These are phyloP conservation scores for Lapara coniferarum DNA, from an alignment of 2,888 invertebrate species.

Conservation along the genomic window DNA sequence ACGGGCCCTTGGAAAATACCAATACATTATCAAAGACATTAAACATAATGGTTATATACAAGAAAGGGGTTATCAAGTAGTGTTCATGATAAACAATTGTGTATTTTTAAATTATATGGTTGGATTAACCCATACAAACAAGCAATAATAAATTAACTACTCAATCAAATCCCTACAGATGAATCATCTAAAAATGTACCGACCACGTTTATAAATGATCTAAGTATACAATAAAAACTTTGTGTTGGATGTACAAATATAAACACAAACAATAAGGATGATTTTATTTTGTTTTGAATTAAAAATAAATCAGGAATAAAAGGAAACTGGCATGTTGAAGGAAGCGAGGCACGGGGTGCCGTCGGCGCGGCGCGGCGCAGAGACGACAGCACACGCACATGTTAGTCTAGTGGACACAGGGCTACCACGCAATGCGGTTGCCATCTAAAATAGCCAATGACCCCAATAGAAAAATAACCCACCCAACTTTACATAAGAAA, in stretches of 20 bases:
- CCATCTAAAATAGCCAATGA: constrained; percentile 19
- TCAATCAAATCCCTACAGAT: neutral
- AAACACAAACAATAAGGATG: constrained; percentile 27
- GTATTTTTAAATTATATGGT: constrained; percentile 6
- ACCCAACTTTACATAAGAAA: neutral
- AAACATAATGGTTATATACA: constrained; percentile 5
- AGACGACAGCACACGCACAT: constrained; percentile 31
- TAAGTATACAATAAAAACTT: neutral
- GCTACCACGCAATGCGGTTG: constrained; percentile 32
- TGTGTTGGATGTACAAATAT: neutral
- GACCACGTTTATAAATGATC: neutral
- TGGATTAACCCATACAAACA: neutral
- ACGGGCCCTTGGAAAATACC: constrained; percentile 25
- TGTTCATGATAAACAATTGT: neutral
- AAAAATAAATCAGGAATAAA: constrained; percentile 51
- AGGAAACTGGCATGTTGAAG: constrained; percentile 39
- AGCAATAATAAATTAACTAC: neutral
- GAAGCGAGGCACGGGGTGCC: constrained; percentile 32
- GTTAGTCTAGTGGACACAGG: constrained; percentile 23
- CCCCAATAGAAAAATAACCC: constrained; percentile 13
- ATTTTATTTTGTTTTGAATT: constrained; percentile 39
- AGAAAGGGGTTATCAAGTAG: constrained; percentile 23
- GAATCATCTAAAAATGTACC: neutral
- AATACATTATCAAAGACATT: constrained; percentile 24
- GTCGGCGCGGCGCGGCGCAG: constrained; percentile 16